These are phyloP conservation scores for Crambe crambe DNA, from an alignment of 37 sponge, comb jelly and placozoan species.

Conservation along the genomic window DNA sequence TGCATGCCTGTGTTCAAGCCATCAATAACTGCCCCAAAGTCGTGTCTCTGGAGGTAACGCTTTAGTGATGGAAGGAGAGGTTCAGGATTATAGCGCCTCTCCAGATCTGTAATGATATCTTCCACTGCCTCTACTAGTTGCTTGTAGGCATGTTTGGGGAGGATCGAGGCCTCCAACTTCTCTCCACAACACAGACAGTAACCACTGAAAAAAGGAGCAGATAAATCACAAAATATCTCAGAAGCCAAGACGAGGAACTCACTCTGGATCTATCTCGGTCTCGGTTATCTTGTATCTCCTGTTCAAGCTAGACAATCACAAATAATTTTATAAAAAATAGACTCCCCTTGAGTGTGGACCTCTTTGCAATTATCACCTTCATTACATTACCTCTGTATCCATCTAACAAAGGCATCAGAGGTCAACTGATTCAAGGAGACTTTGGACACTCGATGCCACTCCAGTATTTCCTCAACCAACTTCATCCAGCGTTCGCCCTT, in stretches of 20 bases:
- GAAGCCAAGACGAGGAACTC: background rate
- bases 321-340: background rate
- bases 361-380: background rate
- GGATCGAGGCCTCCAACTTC: background rate
- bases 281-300: background rate
- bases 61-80: no score
- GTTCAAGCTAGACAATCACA: background rate
- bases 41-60: background rate
- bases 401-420: background rate
- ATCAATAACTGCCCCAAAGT: conserved; percentile 19
- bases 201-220: background rate
- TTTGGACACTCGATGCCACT: background rate
- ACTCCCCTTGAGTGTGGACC: no score
- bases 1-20: conserved; percentile 21
- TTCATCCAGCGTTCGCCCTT: background rate
- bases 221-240: background rate
- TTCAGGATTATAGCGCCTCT: background rate
- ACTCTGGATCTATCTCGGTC: background rate
- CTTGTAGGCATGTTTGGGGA: background rate
- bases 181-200: background rate
- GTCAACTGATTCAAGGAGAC: background rate
- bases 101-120: background rate
- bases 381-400: background rate
- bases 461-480: background rate
- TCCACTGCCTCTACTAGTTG: background rate